Evolutionary conservation across 1,140 invertebrate genomes (phyloP), one percentile per base, ranked within the genome.

Genomic region (Pantala flavescens): DNA sequence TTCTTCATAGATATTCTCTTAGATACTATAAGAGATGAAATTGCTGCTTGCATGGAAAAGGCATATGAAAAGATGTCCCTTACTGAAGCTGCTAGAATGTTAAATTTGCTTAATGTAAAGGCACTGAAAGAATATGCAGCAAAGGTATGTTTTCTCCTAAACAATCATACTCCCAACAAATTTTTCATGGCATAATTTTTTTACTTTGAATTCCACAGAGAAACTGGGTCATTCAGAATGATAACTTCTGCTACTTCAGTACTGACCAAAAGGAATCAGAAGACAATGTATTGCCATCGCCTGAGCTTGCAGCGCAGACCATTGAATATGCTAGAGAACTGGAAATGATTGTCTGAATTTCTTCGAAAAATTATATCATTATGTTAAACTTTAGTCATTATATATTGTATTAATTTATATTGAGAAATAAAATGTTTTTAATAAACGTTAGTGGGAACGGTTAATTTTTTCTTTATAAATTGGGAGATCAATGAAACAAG

Each of bases 301-400:
- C 87, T 72, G 92, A 97, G 81, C 85, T 99, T 19, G 96, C 96
- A 10, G 89, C 93, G 78, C 94, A 98, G 83, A 92, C 94, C 23
- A 94, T 99, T 80, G 95, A 95, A 82, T 99, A 99, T 86, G 98
- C 98, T n/a, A 90, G 93, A 81, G 97, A 99, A 86, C 86, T 99
- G 73, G 98, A 99, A 87, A 98, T 98, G 94, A 99, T 99, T 87
- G 96, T 99, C 73, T 99, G 93, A 87, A 7, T 63, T 63, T 7
- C 12, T 63, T 36, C 9, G 9, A 5, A 36, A 36, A 9, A 36
- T 36, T 5, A 36, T 36, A 5, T 36, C 9, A 36, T n/a, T n/a
- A n/a, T n/a, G 28, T 36, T 36, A 5, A 36, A 36, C 9, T 36
- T 36, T 5, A 36, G 2, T 36, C 28, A 36, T 36, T 36, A 9